These are phyloP conservation scores for Puffinus mauretanicus DNA, from an alignment of 2,113 vertebrate genomes.

Conservation along the genomic window DNA sequence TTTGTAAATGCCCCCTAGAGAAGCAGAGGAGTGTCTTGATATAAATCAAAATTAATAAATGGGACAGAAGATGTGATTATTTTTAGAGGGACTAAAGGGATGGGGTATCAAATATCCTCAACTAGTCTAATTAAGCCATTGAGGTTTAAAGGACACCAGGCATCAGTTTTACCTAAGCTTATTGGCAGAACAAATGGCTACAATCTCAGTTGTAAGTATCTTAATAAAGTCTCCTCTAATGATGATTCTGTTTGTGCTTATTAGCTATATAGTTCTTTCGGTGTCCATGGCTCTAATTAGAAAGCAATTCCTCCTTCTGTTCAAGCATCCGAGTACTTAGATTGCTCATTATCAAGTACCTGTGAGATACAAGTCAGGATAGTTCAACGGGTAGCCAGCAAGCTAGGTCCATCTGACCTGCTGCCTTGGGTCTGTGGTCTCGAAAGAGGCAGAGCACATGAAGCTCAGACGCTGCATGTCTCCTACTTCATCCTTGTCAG, in stretches of 20 bases:
- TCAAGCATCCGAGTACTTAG: neutral
- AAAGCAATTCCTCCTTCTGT: neutral
- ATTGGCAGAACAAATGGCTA: conserved; percentile 23
- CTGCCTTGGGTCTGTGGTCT: neutral
- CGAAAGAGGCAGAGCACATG: neutral
- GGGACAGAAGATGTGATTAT: neutral
- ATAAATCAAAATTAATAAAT: conserved; percentile 31
- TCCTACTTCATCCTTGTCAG: neutral
- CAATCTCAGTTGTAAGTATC: neutral
- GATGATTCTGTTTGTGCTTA: conserved; percentile 3
- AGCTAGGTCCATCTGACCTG: neutral
- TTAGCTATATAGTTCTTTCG: neutral
- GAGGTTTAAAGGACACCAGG: neutral
- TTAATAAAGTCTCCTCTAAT: conserved; percentile 5
- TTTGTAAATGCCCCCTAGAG: neutral
- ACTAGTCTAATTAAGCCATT: neutral
- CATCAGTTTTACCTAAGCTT: conserved; percentile 1
- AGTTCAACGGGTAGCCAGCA: neutral
- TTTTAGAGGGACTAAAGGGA: neutral
- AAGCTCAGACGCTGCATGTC: neutral
- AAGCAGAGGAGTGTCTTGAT: neutral
- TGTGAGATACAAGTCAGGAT: neutral
- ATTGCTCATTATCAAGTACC: neutral
- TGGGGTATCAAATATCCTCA: neutral
- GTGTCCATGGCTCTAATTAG: conserved; percentile 2